Evolutionary conservation across 2,113 vertebrate species (phyloP).

Genomic region (Cyprinodon brontotheroides): DNA sequence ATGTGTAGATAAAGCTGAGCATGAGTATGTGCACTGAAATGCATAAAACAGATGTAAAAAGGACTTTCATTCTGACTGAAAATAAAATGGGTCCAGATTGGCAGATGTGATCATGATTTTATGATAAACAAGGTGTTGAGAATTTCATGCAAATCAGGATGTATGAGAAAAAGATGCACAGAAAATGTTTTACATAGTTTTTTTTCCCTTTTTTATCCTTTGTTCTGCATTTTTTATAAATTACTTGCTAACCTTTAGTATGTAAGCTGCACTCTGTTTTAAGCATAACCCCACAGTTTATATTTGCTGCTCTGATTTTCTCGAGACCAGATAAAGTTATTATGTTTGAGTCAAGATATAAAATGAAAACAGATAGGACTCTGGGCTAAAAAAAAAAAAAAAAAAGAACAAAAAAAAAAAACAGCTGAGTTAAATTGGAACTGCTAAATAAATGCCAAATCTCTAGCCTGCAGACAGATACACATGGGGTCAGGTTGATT

Average conservation of each 20-base stretch:
- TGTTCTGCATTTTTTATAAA: not conserved
- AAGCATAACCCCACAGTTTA: not conserved
- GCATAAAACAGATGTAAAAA: too few relatives aligned
- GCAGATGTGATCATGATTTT: too few relatives aligned
- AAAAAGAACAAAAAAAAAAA: not conserved
- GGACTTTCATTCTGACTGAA: too few relatives aligned
- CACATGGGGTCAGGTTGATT: conserved; percentile 29
- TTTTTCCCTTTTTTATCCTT: too few relatives aligned
- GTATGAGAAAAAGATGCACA: too few relatives aligned
- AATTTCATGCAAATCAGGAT: too few relatives aligned
- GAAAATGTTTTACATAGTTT: too few relatives aligned
- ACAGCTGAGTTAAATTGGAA: conserved; percentile 5
- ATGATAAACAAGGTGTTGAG: too few relatives aligned
- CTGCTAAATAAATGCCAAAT: conserved; percentile 15
- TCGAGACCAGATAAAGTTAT: not conserved
- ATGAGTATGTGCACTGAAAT: too few relatives aligned
- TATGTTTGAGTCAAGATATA: conserved; percentile 9
- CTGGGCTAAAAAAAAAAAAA: too few relatives aligned
- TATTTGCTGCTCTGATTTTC: not conserved
- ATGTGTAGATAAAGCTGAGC: too few relatives aligned
- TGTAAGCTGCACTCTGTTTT: not conserved
- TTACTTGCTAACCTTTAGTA: not conserved
- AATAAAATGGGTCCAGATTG: too few relatives aligned
- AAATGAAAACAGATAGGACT: conserved; percentile 11
- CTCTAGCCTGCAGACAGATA: conserved; percentile 20